phyloP scores from a whole-genome alignment of 2,113 vertebrate species.

The Hippocampus guttulatus region DNA sequence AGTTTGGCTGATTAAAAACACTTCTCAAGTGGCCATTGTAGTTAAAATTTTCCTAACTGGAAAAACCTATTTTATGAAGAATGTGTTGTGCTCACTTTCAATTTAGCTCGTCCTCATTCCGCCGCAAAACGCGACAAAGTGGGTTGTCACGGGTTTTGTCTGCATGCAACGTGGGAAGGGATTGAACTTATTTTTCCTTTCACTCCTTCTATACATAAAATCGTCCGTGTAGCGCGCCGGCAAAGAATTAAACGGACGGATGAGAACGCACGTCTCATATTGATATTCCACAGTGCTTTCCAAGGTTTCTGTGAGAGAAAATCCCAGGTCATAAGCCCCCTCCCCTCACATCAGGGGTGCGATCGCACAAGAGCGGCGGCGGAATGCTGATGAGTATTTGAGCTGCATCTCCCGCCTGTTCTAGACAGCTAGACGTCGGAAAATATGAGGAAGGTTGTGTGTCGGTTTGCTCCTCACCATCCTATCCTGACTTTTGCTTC shows the following conservation, averaged over 20 bases:
- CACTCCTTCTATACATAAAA: slow-evolving; percentile 1
- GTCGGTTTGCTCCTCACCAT: background rate
- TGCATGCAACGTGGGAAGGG: background rate
- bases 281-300: slow-evolving; percentile 36
- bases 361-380: slow-evolving; percentile 21
- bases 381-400: slow-evolving; percentile 33
- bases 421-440: background rate
- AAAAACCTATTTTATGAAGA: background rate
- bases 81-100: background rate
- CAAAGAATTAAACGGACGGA: slow-evolving; percentile 16
- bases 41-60: background rate
- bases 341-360: slow-evolving; percentile 18
- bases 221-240: slow-evolving; percentile 6
- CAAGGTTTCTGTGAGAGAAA: slow-evolving; percentile 30
- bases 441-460: background rate
- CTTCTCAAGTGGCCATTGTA: background rate
- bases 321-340: slow-evolving; percentile 40
- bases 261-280: slow-evolving; percentile 8
- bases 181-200: background rate
- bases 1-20: no score
- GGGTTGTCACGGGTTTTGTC: background rate
- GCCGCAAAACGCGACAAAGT: slow-evolving; percentile 6
- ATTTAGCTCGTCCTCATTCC: slow-evolving; percentile 6
- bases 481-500: slow-evolving; percentile 27
- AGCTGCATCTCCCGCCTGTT: slow-evolving; percentile 20